These are phyloP conservation scores for Ptiloglossa arizonensis DNA, from an alignment of 1,140 invertebrate species.

Conservation along the genomic window DNA sequence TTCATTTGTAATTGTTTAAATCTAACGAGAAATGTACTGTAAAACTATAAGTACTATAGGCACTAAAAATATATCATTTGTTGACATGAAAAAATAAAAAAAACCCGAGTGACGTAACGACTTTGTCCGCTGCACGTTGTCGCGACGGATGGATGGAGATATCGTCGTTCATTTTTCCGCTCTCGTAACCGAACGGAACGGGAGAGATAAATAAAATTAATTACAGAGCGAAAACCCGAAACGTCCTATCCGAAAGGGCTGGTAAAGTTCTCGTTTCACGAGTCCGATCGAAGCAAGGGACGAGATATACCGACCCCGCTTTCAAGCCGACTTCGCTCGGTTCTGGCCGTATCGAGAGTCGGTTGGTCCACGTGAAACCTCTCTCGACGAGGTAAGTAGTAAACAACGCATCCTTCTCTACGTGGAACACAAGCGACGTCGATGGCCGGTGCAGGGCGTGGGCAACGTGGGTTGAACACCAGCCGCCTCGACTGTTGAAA, in stretches of 20 bases:
- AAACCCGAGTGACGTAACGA: conserved; percentile 48
- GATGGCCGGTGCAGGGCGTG: no score
- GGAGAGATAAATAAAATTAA: no score
- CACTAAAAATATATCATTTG: conserved; percentile 77
- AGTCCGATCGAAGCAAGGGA: no score
- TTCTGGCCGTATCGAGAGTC: no score
- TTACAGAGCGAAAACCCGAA: no score
- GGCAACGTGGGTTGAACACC: not conserved
- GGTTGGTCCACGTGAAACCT: not conserved
- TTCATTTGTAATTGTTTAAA: conserved; percentile 77
- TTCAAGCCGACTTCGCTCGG: no score
- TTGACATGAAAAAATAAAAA: conserved; percentile 73
- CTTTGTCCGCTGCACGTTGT: conserved; percentile 15
- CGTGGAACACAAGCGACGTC: no score
- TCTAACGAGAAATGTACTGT: conserved; percentile 75
- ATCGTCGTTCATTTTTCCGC: not conserved
- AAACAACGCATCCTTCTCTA: not conserved
- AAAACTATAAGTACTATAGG: conserved; percentile 76
- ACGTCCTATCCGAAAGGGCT: no score
- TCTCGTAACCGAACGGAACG: no score
- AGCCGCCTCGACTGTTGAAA: not conserved
- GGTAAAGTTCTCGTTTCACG: no score
- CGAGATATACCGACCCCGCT: no score
- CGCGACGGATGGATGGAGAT: not conserved
- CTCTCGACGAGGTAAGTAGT: not conserved